Evolutionary conservation across 2,797 vertebrate genomes (phyloP), one percentile per base, ranked within the genome.

Genomic region (Anniella stebbinsi): DNA sequence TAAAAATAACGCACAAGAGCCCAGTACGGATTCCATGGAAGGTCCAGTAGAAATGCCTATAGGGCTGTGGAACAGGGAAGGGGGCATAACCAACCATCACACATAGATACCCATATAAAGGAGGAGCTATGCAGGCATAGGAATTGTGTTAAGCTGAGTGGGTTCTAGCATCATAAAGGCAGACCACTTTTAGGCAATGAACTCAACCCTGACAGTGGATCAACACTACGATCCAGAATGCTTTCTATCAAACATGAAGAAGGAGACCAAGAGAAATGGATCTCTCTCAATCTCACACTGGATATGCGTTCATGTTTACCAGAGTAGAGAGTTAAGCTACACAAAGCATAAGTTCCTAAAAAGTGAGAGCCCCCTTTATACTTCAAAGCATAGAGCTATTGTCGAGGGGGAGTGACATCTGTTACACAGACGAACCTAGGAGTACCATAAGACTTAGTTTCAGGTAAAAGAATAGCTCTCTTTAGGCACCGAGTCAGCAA

Each of bases 1-100:
- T 88, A 95, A 93, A 96, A 95, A 95, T 95, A 95, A 95, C 91
- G 92, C 77, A 94, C 93, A 94, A 94, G 91, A 94, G 6, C 57
- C 92, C 93, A 15, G 73, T 75, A 81, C 86, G 36, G 91, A 93
- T 94, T 87, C 87, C 88, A 92, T 89, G 92, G 94, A 84, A 91
- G 87, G 91, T 38, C 51, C 80, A n/a, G 0, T 6, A 57, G 70
- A 67, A 60, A n/a, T n/a, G 57, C 33, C 30, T 54, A 4, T 66
- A 63, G 17, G 17, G 1, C 41, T n/a, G 60, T 66, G 45, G 67
- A 73, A 75, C 25, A 30, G 51, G 48, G 45, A 7, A 28, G 36
- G 70, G 23, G 38, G 30, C n/a, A 7, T 45, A 51, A 45, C 8
- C 30, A 33, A 45, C 33, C 38, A 48, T 25, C 30, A 17, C 18